These are phyloP conservation scores for Pteruthius melanotis DNA, from an alignment of 2,113 vertebrate species.

Conservation along the genomic window DNA sequence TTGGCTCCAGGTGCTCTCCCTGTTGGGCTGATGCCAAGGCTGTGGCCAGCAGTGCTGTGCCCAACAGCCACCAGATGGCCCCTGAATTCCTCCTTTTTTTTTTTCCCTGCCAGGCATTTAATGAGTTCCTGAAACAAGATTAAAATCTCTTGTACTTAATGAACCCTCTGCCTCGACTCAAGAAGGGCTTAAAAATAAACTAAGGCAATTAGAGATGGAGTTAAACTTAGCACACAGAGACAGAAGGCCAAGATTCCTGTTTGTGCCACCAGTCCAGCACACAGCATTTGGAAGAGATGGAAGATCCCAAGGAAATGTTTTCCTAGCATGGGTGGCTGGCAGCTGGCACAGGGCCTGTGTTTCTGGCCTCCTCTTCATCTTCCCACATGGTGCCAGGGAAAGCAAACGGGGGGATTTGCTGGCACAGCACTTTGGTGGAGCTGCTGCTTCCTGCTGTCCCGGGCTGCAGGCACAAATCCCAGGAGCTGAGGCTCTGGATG, in stretches of 20 bases:
- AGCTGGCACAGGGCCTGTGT: not conserved
- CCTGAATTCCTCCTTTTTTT: not conserved
- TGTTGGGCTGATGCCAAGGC: not conserved
- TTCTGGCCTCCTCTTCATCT: conserved; percentile 31
- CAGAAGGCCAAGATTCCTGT: conserved; percentile 18
- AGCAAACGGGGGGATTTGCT: not conserved
- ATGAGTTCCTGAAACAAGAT: conserved; percentile 33
- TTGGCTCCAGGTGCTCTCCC: not conserved
- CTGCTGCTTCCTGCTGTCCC: not conserved
- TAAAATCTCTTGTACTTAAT: conserved; percentile 44
- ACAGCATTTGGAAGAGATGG: not conserved
- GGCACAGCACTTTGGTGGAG: not conserved
- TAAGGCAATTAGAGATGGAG: conserved; percentile 24
- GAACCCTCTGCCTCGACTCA: conserved; percentile 25
- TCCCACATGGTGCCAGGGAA: not conserved
- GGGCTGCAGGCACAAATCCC: not conserved
- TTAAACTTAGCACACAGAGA: conserved; percentile 28
- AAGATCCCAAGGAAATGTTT: conserved; percentile 18
- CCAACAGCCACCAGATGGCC: conserved; percentile 55
- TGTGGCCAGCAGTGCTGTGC: not conserved
- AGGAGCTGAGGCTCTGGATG: not conserved
- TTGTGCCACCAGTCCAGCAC: not conserved
- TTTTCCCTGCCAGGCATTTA: not conserved
- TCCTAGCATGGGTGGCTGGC: not conserved
- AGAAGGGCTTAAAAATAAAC: conserved; percentile 45